phyloP scores from a whole-genome alignment of 2,797 vertebrate genomes.

The Karalla daura region DNA sequence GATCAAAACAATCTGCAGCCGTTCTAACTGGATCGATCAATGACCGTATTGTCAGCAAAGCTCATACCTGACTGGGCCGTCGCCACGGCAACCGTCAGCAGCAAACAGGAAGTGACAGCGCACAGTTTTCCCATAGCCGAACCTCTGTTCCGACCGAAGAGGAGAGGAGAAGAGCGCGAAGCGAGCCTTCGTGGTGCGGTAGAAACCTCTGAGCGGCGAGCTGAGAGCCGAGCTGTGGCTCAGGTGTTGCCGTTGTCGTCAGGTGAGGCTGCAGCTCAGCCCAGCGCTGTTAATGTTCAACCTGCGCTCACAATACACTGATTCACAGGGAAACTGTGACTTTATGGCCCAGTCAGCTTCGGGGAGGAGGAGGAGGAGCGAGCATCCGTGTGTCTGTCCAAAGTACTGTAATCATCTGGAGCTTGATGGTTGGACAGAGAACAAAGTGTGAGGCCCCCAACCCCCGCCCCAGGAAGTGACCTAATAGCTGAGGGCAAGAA shows the following conservation, averaged over 20 bases:
- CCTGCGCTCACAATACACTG: not conserved
- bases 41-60: no score
- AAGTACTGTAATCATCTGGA: no score
- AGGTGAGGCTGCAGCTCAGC: slow-evolving; percentile 1
- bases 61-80: slow-evolving; percentile 85
- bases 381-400: no score
- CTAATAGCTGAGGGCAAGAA: no score
- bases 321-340: not conserved
- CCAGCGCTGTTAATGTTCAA: slow-evolving; percentile 45
- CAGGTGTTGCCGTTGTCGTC: not conserved
- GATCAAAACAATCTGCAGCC: no score
- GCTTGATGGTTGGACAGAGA: no score
- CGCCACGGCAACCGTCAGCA: slow-evolving; percentile 54
- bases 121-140: slow-evolving; percentile 51
- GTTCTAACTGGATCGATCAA: no score
- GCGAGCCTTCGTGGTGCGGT: not conserved
- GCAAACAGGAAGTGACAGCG: slow-evolving; percentile 61
- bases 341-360: slow-evolving; percentile 2
- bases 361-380: no score
- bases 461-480: no score
- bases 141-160: not conserved
- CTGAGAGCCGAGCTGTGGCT: not conserved
- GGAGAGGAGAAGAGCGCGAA: not conserved
- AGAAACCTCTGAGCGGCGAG: no score
- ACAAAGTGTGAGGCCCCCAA: no score